Conservation (phyloP, 2,113 vertebrate genomes). For the Rhabdornis inornatus region DNA sequence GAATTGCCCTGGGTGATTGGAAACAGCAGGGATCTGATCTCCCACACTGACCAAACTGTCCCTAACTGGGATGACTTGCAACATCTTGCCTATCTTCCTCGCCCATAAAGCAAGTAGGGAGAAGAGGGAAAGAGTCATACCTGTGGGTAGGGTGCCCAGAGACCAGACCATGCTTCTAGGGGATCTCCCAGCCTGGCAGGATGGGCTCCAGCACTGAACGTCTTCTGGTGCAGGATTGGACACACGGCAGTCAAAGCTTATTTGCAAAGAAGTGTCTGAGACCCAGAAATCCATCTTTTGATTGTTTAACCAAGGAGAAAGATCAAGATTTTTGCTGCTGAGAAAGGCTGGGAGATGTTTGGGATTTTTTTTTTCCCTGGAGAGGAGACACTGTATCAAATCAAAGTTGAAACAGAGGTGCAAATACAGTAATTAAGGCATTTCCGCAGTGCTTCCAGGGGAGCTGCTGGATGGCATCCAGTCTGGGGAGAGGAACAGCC, state of each 20-base stretch:
- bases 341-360: background rate
- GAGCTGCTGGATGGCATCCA: background rate
- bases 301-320: background rate
- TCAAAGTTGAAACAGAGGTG: slow-evolving; percentile 20
- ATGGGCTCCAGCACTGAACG: accelerated
- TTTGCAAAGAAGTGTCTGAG: background rate
- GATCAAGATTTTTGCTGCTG: background rate
- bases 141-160: accelerated
- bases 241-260: accelerated
- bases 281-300: background rate
- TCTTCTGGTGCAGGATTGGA: accelerated
- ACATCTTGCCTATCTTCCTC: background rate
- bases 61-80: background rate
- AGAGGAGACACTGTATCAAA: background rate
- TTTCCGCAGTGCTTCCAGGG: background rate
- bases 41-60: background rate
- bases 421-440: slow-evolving; percentile 1
- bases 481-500: background rate
- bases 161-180: background rate
- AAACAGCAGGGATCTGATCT: background rate
- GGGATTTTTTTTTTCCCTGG: background rate
- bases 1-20: background rate
- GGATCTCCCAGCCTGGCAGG: background rate
- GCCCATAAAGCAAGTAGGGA: background rate
- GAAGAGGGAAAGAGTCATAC: background rate